Percentiles rank a stretch among this genome's conserved stretches.
Evolutionary conservation across 2,888 invertebrate species (phyloP).

Genomic region (Carterocephalus palaemon): DNA sequence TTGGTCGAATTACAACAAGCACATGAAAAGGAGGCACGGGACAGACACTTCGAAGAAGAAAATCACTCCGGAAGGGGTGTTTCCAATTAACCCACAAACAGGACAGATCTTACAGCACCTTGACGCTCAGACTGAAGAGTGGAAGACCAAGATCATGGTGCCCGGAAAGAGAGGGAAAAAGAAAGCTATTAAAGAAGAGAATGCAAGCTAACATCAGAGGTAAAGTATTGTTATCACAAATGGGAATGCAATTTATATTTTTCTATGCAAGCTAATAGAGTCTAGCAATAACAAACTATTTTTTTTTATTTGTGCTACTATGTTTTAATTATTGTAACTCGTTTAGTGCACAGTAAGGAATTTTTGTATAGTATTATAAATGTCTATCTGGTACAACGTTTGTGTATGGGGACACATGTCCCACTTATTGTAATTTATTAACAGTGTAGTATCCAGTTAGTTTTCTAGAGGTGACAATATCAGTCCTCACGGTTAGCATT

Average conservation of each 20-base stretch:
- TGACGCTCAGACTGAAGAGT: conserved; percentile 62
- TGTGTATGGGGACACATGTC: too few relatives aligned
- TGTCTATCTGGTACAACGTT: too few relatives aligned
- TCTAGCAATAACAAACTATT: neutral
- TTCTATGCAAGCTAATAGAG: neutral
- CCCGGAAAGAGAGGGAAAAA: conserved; percentile 66
- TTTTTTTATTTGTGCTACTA: neutral
- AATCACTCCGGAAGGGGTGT: too few relatives aligned
- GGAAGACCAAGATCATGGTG: conserved; percentile 68
- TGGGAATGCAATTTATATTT: conserved; percentile 3
- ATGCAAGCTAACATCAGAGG: conserved; percentile 29
- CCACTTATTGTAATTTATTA: too few relatives aligned
- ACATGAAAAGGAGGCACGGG: conserved; percentile 87
- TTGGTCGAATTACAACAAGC: conserved; percentile 91
- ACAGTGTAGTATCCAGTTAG: too few relatives aligned
- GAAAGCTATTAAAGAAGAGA: conserved; percentile 53
- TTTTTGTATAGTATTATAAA: too few relatives aligned
- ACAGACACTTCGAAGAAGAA: conserved; percentile 67
- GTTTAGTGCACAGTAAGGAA: too few relatives aligned
- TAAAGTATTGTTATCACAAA: conserved; percentile 6
- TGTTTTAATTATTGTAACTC: neutral
- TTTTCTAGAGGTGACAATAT: too few relatives aligned
- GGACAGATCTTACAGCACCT: conserved; percentile 60
- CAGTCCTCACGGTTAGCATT: too few relatives aligned
- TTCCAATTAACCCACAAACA: conserved; percentile 65